Conservation (phyloP, 2,113 vertebrate species). For the Dasypus novemcinctus region DNA sequence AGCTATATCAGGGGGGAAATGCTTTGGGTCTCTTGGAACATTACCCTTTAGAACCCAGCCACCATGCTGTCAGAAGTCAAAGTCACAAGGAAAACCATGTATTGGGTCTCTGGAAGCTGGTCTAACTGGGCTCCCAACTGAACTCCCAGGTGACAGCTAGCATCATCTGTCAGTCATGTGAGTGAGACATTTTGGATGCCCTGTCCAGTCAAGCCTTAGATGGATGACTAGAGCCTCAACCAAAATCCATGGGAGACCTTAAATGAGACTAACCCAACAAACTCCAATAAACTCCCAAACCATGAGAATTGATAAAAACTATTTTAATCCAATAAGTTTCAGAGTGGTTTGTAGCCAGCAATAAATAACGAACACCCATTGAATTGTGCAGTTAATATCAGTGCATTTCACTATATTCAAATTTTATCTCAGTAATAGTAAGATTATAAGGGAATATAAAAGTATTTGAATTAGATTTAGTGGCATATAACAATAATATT, state of each 20-base stretch:
- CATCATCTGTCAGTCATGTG: not conserved
- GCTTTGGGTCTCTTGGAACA: not conserved
- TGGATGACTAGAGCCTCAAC: too few species aligned
- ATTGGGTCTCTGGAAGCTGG: not conserved
- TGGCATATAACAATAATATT: not conserved
- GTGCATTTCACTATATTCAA: not conserved
- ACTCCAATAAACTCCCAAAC: not conserved
- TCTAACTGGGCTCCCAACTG: too few species aligned
- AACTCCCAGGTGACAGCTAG: not conserved
- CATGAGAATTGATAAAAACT: not conserved
- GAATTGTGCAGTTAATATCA: not conserved
- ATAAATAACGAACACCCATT: not conserved
- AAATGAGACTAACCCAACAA: not conserved
- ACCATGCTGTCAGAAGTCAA: not conserved
- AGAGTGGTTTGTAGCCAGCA: not conserved
- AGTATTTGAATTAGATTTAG: not conserved
- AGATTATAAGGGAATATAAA: not conserved
- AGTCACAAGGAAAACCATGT: not conserved
- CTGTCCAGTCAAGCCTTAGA: not conserved
- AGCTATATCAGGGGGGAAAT: not conserved
- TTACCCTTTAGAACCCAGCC: not conserved
- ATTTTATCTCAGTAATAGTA: slow-evolving; percentile 2
- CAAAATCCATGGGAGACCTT: not conserved
- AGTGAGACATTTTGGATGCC: not conserved
- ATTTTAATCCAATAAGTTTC: not conserved